Base-by-base conservation (phyloP, 2,113 vertebrate species). In the Chionomys nivalis region DNA sequence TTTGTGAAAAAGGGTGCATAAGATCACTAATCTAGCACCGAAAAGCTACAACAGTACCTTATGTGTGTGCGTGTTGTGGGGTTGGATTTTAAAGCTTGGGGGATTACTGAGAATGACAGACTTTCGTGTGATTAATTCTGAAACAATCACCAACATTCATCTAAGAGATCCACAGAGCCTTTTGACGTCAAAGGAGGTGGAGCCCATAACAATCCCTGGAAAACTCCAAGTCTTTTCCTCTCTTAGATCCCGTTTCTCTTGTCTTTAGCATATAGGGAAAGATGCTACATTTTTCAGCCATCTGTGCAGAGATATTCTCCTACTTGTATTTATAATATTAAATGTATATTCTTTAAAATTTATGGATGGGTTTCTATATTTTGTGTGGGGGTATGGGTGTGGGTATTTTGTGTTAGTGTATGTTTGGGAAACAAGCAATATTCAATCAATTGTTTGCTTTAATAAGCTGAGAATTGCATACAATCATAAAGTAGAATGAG, bases 241-340 rank as follows among this genome's bases (percentile, higher is more conserved):
- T 82, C 7, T n/a, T 42, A 82, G 5, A 23, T 63, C 24, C 5
- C 31, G 5, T 7, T 33, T 10, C 5, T 39, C 5, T 28, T 65
- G 2, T 14, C 24, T 87, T 93, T 92, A 78, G 47, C 11, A 26
- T n/a, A 21, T 24, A 68, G n/a, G 78, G 16, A 92, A 94, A 24
- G 39, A 42, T 0, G n/a, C 13, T 91, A 4, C 5, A 42, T 77
- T 96, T 89, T 52, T 9, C 36, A 94, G 81, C 82, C 3, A 24
- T 81, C 16, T 63, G 24, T 21, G 42, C 17, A 65, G 70, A 82
- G 26, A 42, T 76, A 65, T 36, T 87, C 26, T 28, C 44, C 2
- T 11, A 23, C 31, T 1, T 87, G 26, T 49, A 49, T 78, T 96
- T 91, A 91, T 47, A 91, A 95, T 73, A 95, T 82, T 33, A 91